Percentiles rank a stretch among this genome's conserved stretches.
These are phyloP conservation scores for Cyprinodon tularosa DNA, from an alignment of 2,113 vertebrate species.

Conservation along the genomic window DNA sequence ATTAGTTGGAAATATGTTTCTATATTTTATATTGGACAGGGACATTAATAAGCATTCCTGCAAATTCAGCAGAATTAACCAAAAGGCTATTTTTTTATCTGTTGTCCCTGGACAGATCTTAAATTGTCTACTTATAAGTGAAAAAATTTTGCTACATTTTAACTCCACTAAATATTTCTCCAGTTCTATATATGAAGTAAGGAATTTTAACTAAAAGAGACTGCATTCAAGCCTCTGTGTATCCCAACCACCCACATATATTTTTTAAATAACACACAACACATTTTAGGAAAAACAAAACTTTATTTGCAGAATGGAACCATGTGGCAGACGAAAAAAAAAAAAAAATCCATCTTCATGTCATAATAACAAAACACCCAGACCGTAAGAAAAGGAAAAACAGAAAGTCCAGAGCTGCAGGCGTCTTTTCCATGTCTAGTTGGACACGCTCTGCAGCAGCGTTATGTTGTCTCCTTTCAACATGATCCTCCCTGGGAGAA, in stretches of 20 bases:
- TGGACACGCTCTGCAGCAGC: conserved; percentile 93
- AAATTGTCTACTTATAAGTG: no score
- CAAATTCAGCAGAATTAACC: no score
- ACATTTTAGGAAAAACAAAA: conserved; percentile 26
- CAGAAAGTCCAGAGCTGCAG: not conserved
- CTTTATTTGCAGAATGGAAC: conserved; percentile 66
- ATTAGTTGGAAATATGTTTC: no score
- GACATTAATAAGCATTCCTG: no score
- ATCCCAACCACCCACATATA: conserved; percentile 30
- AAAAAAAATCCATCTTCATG: conserved; percentile 48
- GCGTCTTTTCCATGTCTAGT: conserved; percentile 62
- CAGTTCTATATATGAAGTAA: not conserved
- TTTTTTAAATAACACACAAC: not conserved
- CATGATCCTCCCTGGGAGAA: conserved; percentile 92
- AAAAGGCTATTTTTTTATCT: no score
- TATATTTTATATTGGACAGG: no score
- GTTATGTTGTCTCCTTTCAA: conserved; percentile 99
- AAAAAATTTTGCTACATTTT: not conserved
- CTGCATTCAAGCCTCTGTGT: conserved; percentile 1
- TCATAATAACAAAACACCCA: conserved; percentile 48
- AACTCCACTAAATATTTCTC: not conserved
- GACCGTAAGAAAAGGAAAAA: not conserved
- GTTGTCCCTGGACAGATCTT: no score
- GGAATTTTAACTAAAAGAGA: conserved; percentile 55
- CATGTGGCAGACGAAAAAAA: conserved; percentile 27